Evolutionary conservation across 2,113 vertebrate species (phyloP), one percentile per base, ranked within the genome.

Genomic region (Anser cygnoides): DNA sequence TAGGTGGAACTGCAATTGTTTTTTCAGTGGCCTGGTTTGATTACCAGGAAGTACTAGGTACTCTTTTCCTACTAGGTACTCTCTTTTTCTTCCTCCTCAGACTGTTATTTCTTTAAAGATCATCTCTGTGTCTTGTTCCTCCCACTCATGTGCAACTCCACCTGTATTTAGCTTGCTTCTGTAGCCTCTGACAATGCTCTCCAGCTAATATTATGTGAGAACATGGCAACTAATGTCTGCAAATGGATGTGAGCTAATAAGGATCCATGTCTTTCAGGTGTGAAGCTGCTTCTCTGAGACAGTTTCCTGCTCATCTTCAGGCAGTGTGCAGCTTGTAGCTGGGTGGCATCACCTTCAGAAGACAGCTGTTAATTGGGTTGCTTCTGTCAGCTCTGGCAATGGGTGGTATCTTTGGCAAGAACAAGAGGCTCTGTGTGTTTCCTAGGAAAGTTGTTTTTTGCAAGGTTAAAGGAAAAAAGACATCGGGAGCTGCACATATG

Each of bases 371-470:
- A 18, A 31, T 13, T 15, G 54, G n/a, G 29, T 7, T 29, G 4
- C 23, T 39, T 23, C 28, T 49, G 9, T 43, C 12, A 28, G 21
- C 65, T 26, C 15, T 4, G 3, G 77, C 76, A 10, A 96, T 97
- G 96, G 96, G 96, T 15, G 91, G 96, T 2, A 1, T 90, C 65
- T 93, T 94, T 90, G 81, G 95, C 37, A 97, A 95, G 89, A 86
- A 22, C 44, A 93, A 46, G 84, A 78, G 29, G 57, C 13, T 19
- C 70, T 6, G 70, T 5, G 35, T 14, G 35, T 35, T 68, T 19
- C 41, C 88, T 0, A 61, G 62, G 11, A 87, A 59, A 55, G 33
- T 44, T 0, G 1, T 18, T 10, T 8, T 87, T 18, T 33, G 23
- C 1, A 94, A 43, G 65, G 7, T 63, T 57, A 90, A 6, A 59